A percentile compares a stretch with the other conserved stretches of the same genome.
Evolutionary conservation across 2,113 vertebrate genomes (phyloP).

Genomic region (Larimichthys polyactis): DNA sequence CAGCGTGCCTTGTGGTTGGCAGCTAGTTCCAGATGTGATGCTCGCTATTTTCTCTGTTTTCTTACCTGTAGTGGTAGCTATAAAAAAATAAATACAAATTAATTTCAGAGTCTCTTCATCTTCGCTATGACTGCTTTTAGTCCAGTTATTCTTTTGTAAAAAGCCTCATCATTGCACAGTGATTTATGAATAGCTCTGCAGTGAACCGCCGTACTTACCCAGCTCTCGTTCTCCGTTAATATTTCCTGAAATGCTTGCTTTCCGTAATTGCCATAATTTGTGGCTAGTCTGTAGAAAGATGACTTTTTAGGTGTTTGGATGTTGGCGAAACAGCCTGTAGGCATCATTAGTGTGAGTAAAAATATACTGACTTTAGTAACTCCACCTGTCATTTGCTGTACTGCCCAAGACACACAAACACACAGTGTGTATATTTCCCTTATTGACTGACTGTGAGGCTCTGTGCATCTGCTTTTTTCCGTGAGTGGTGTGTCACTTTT

Average conservation of each 20-base stretch:
- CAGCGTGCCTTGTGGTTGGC: background rate
- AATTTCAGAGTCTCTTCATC: background rate
- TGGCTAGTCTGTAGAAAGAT: conserved; percentile 22
- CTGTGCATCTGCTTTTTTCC: background rate
- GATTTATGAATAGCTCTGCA: conserved; percentile 24
- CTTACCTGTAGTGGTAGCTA: background rate
- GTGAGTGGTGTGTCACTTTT: conserved; percentile 8
- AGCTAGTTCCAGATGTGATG: background rate
- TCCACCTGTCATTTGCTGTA: conserved; percentile 32
- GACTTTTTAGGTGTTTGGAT: conserved; percentile 33
- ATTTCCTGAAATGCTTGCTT: conserved; percentile 34
- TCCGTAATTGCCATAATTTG: conserved; percentile 32
- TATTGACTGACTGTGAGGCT: conserved; percentile 12
- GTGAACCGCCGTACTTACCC: conserved; percentile 7
- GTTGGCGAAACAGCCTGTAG: background rate
- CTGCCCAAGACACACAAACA: background rate
- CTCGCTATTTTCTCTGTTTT: background rate
- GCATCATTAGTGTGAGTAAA: conserved; percentile 4
- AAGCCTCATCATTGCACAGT: background rate
- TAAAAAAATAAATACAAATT: background rate
- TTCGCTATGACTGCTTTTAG: background rate
- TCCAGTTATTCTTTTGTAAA: conserved; percentile 5
- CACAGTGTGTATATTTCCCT: background rate
- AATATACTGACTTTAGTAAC: background rate
- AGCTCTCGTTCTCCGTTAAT: conserved; percentile 20